These are phyloP conservation scores for Lophura nycthemera DNA, from an alignment of 2,113 vertebrate genomes.

Conservation along the genomic window DNA sequence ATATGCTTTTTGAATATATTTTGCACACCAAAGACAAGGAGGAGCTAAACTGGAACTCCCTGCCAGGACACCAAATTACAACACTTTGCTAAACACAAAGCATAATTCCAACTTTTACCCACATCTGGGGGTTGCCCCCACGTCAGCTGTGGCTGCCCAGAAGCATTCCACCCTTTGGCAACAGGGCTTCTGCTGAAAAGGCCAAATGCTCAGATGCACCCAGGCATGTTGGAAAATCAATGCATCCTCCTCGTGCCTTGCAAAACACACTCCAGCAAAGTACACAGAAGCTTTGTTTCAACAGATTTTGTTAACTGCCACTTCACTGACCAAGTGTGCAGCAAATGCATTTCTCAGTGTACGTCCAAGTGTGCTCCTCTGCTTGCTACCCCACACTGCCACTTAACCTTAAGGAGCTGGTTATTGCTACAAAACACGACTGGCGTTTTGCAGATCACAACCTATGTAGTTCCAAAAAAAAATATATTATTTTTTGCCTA, in stretches of 20 bases:
- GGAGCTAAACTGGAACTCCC: background rate
- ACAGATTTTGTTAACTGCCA: background rate
- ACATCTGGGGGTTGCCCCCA: background rate
- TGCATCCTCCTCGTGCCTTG: accelerated
- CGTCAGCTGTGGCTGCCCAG: background rate
- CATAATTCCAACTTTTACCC: background rate
- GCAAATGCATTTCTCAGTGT: background rate
- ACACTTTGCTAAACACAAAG: background rate
- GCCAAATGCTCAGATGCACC: background rate
- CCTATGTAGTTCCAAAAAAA: accelerated
- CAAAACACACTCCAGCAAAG: background rate
- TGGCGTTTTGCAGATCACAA: background rate
- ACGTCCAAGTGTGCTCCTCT: background rate
- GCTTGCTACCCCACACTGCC: accelerated
- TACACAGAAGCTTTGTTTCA: background rate
- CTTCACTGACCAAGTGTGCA: accelerated
- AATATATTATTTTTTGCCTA: background rate
- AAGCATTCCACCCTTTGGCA: background rate
- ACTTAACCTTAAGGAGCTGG: no score
- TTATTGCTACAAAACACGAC: background rate
- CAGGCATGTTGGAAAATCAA: background rate
- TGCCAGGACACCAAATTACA: background rate
- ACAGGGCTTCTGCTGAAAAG: accelerated
- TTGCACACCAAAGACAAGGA: background rate
- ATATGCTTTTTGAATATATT: background rate